These are phyloP conservation scores for Leptopilina myrica DNA, from an alignment of 2,888 invertebrate species.

Conservation along the genomic window DNA sequence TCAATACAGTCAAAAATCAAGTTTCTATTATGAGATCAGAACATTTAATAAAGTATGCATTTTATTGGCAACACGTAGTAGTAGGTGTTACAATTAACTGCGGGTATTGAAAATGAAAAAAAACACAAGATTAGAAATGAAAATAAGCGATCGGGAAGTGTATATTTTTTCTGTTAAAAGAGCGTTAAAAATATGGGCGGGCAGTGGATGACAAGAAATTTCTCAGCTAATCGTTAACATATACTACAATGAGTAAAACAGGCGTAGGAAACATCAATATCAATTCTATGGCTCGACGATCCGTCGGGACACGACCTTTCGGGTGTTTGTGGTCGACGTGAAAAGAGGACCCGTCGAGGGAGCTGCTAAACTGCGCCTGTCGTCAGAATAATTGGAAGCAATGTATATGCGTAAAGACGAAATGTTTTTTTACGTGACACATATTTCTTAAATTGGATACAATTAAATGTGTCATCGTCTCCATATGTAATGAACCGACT, in stretches of 20 bases:
- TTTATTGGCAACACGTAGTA: no score
- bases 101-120: background rate
- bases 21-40: no score
- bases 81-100: background rate
- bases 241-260: conserved; percentile 30
- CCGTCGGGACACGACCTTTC: background rate
- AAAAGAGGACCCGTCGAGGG: background rate
- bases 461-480: conserved; percentile 24
- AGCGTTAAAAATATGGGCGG: conserved; percentile 29
- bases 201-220: conserved; percentile 6
- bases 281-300: background rate
- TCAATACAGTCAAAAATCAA: no score
- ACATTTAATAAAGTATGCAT: no score
- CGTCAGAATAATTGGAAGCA: background rate
- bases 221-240: conserved; percentile 14
- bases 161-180: conserved; percentile 3
- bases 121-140: background rate
- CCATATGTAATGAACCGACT: conserved; percentile 2
- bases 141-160: conserved; percentile 1
- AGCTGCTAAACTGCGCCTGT: background rate
- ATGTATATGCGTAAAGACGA: conserved; percentile 9
- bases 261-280: conserved; percentile 34
- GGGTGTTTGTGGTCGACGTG: background rate
- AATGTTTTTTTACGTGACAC: conserved; percentile 40
- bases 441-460: conserved; percentile 23